Base-by-base conservation (phyloP, 2,113 vertebrate species). In the Oreotrochilus melanogaster region DNA sequence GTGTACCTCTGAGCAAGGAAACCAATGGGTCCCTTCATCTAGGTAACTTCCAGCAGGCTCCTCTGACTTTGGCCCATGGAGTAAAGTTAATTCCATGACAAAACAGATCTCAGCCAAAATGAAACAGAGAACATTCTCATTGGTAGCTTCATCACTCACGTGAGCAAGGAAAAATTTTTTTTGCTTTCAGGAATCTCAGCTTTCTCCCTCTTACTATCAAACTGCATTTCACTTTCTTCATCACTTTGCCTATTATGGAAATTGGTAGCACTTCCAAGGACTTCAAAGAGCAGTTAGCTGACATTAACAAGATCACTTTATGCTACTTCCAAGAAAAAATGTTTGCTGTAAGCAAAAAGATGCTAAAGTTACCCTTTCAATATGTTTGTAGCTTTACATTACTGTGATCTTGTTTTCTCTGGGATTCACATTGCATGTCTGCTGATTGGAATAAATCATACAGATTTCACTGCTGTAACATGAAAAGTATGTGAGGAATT, bases 401-500 rank as follows among this genome's bases (percentile, higher is more conserved):
- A 67, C 14, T 74, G 87, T 64, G 48, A 92, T 75, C 79, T 71
- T 88, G 30, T 83, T 94, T 82, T 60, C 85, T 94, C 90, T 88
- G 72, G 86, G 85, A 83, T 76, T 95, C 79, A 88, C 18, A 18
- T n/a, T 78, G n/a, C 27, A 10, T 39, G 54, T 62, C 61, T 94
- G 30, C 67, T 93, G 61, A 84, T 57, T 89, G 39, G 30, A 85
- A 85, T 83, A 93, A 73, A 89, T 94, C 73, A 82, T 45, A 78
- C 33, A 94, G 35, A 86, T 95, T 92, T 93, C 64, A 58, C 27
- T 76, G 43, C 23, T 70, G 35, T 57, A 92, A 96, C 1, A 0
- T 78, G 82, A 78, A 90, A 96, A 94, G 53, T 53, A 94, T 92
- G 90, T 88, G 22, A 93, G 45, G 92, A 93, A 96, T 95, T 94